Evolutionary conservation across 2,888 invertebrate genomes (phyloP).

Genomic region (Melieria omissa): DNA sequence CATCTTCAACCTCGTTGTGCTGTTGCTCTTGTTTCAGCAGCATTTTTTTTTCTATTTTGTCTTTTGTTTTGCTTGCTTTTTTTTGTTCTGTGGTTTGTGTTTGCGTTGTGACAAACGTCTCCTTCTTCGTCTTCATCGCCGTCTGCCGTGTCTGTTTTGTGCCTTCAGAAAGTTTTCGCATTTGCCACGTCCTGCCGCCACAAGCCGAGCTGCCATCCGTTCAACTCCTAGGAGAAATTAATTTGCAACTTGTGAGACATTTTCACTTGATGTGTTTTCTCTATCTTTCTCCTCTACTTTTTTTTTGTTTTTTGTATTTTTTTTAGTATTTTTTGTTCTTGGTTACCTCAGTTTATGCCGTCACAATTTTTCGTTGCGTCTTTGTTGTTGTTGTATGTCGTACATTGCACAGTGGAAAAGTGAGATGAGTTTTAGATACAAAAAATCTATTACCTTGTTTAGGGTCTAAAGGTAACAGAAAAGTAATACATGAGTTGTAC

Average conservation of each 20-base stretch:
- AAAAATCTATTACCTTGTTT: neutral
- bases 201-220: neutral
- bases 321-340: constrained; percentile 26
- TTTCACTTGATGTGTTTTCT: constrained; percentile 49
- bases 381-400: neutral
- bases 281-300: neutral
- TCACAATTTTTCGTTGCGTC: neutral
- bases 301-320: constrained; percentile 34
- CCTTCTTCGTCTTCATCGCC: neutral
- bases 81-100: neutral
- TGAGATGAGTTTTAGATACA: neutral
- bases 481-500: neutral
- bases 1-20: no score
- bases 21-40: no score
- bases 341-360: neutral
- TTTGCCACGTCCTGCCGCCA: neutral
- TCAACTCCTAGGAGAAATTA: constrained; percentile 62
- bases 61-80: neutral
- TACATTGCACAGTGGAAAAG: neutral
- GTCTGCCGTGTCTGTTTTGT: neutral
- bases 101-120: neutral
- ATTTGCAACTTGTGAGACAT: constrained; percentile 63
- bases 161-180: neutral
- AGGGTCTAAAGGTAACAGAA: neutral
- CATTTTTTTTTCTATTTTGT: no score